Evolutionary conservation across 2,888 invertebrate genomes (phyloP).

Genomic region (Melinaea marsaeus): DNA sequence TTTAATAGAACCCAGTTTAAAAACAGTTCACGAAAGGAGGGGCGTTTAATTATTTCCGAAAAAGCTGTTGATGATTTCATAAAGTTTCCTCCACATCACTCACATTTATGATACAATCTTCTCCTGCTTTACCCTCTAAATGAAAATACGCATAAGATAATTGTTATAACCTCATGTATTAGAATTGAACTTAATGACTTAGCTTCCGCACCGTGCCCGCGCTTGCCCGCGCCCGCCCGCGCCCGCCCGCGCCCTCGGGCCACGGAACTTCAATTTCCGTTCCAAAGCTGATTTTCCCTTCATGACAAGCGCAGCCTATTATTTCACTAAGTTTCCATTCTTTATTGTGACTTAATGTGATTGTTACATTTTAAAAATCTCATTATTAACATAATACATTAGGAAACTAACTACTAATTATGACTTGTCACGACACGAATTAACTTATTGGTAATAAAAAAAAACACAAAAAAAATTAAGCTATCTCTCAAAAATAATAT

Average conservation of each 20-base stretch:
- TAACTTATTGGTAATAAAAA: not conserved
- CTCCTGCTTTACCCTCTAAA: slow-evolving; percentile 6
- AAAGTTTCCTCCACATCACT: no score
- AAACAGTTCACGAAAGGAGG: no score
- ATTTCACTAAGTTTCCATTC: slow-evolving; percentile 16
- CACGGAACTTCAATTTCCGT: slow-evolving; percentile 72
- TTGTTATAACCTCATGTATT: slow-evolving; percentile 43
- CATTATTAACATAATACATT: not conserved
- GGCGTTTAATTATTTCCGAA: no score
- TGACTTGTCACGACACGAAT: not conserved
- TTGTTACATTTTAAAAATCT: not conserved
- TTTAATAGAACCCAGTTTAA: no score
- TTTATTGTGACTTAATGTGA: slow-evolving; percentile 8
- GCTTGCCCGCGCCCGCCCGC: slow-evolving; percentile 52
- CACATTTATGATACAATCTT: not conserved
- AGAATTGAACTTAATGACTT: slow-evolving; percentile 56
- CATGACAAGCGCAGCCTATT: slow-evolving; percentile 49
- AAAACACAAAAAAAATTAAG: no score
- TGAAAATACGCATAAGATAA: slow-evolving; percentile 39
- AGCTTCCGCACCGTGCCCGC: slow-evolving; percentile 57
- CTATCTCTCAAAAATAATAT: no score
- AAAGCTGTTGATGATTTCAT: no score
- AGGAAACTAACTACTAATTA: not conserved
- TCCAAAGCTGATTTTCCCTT: slow-evolving; percentile 62
- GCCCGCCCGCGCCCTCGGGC: slow-evolving; percentile 54